A percentile compares a stretch with the other conserved stretches of the same genome.
Evolutionary conservation across 2,113 vertebrate genomes (phyloP).

Genomic region (Alosa alosa): DNA sequence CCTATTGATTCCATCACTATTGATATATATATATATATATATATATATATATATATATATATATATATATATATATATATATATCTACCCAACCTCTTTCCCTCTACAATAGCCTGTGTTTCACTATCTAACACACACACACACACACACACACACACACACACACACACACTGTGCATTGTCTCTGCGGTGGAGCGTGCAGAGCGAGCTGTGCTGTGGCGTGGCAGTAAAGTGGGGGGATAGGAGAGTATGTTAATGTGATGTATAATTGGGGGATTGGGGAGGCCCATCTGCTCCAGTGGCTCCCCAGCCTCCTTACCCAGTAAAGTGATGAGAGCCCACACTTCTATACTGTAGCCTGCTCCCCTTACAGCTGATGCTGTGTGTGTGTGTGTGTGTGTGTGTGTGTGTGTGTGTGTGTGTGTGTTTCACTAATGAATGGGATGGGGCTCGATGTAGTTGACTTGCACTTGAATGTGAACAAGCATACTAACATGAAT

Average conservation of each 20-base stretch:
- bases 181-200: background rate
- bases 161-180: background rate
- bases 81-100: too few relatives aligned
- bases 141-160: background rate
- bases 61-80: too few relatives aligned
- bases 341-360: background rate
- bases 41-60: too few relatives aligned
- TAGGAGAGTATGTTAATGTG: conserved; percentile 1
- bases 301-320: conserved; percentile 50
- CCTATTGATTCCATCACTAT: too few relatives aligned
- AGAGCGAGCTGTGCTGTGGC: background rate
- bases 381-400: conserved; percentile 1
- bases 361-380: background rate
- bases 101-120: too few relatives aligned
- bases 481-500: conserved; percentile 87
- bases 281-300: conserved; percentile 5
- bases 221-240: background rate
- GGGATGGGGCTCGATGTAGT: conserved; percentile 56
- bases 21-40: too few relatives aligned
- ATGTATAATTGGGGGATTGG: background rate
- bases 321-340: conserved; percentile 19
- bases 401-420: conserved; percentile 2
- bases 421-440: background rate
- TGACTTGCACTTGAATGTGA: conserved; percentile 77
- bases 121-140: background rate